Evolutionary conservation across 2,888 invertebrate species (phyloP), one percentile per base, ranked within the genome.

Genomic region (Lasioglossum malachurum): DNA sequence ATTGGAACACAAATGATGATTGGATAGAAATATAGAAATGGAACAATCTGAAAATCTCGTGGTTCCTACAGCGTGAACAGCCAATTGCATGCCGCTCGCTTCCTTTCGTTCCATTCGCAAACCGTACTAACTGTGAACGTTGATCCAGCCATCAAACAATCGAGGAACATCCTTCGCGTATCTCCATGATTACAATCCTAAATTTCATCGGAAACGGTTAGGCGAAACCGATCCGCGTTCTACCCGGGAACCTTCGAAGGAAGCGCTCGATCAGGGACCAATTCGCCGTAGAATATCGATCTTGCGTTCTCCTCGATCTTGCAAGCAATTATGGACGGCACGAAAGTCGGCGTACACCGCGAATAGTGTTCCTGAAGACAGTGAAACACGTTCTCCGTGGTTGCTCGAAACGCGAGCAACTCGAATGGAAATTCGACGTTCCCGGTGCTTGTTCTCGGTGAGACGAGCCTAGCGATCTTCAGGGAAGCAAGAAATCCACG

Each of bases 251-350:
- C 60, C 27, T 60, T 60, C 27, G 27, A 19, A 35, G 19, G 67
- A 67, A 67, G 8, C 67, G 67, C 31, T 35, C 67, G 60, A n/a
- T 60, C 31, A 67, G 67, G 19, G 35, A 27, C 27, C 60, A 67
- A 64, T 31, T 64, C 60, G 60, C n/a, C 60, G 60, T 31, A 31
- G 31, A 16, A 35, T 16, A 67, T 67, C 67, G 19, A 23, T 67
- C 67, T 35, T 67, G 67, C 67, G 35, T 35, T 67, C 16, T 72
- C 82, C 81, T 67, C 78, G 78, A 69, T 71, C 60, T 87, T 89
- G 89, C 88, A 84, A 90, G 89, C 90, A 90, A 90, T 90, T 91
- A 89, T 91, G 89, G 88, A 84, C 76, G 71, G 46, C 38, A 79
- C 12, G 60, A 75, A 77, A 74, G 69, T 38, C 44, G 27, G 60